Base-by-base conservation (phyloP, 2,888 invertebrate species). In the Zhuqinia jingwanae region DNA sequence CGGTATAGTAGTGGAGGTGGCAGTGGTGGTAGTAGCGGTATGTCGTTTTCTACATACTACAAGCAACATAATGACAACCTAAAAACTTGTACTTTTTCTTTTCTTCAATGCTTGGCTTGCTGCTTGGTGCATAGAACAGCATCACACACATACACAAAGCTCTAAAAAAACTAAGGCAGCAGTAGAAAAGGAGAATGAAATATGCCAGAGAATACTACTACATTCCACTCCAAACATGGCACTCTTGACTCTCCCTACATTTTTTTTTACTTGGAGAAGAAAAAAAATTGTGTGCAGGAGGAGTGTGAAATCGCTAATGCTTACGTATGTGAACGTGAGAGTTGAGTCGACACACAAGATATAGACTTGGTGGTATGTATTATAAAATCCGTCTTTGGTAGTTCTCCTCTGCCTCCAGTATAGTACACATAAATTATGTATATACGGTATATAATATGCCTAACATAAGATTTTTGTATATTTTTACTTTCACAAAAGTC, bases 11-110 rank as follows among this genome's bases (percentile, higher is more conserved):
- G n/a, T n/a, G n/a, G n/a, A n/a, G n/a, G n/a, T n/a, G n/a, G n/a
- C n/a, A n/a, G n/a, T n/a, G 36, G 36, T 36, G 36, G 36, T 65
- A 22, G n/a, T 68, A 42, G 68, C 22, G 45, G 68, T 68, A 17
- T 68, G 42, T 68, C 13, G 20, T 17, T 68, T 68, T 68, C 45
- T 68, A 50, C 50, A 13, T 68, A 15, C 45, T 42, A 65, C 65
- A 30, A 65, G 65, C 68, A 68, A 47, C 68, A 47, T 47, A 68
- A 68, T 68, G 68, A 68, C 68, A 68, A 47, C 45, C 68, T 45
- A 42, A 50, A 50, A 68, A 45, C 42, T 68, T 68, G 20, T 65
- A 15, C 65, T 65, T n/a, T 30, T 68, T 68, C 22, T 68, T n/a
- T n/a, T 45, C n/a, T 68, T 20, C 17, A 65, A 65, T 30, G 15